Conservation (phyloP, 2,797 vertebrate species). For the Schizopygopsis malacanthus region DNA sequence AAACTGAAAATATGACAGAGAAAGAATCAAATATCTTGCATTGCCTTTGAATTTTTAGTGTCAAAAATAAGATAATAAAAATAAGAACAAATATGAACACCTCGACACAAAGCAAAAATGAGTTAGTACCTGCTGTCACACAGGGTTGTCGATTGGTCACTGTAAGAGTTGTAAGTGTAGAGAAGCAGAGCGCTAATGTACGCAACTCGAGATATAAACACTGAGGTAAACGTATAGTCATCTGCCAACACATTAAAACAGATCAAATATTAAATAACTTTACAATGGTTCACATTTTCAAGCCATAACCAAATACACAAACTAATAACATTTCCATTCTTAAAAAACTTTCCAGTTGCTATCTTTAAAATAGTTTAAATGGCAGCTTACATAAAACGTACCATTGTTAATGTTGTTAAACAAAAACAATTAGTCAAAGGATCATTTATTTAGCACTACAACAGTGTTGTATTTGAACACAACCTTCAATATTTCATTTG, state of each 20-base stretch:
- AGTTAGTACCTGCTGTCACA: slow-evolving; percentile 22
- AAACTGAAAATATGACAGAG: slow-evolving; percentile 9
- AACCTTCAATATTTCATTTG: slow-evolving; percentile 17
- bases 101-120: slow-evolving; percentile 28
- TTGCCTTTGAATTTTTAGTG: not conserved
- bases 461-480: slow-evolving; percentile 8
- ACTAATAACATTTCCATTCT: slow-evolving; percentile 30
- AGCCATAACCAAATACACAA: slow-evolving; percentile 44
- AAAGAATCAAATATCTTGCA: slow-evolving; percentile 15
- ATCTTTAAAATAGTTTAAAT: slow-evolving; percentile 20
- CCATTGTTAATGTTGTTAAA: not conserved
- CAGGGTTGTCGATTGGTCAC: slow-evolving; percentile 15
- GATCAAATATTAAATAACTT: slow-evolving; percentile 55
- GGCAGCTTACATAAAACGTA: slow-evolving; percentile 36
- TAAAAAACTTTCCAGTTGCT: slow-evolving; percentile 37
- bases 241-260: slow-evolving; percentile 51
- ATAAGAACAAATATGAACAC: slow-evolving; percentile 28
- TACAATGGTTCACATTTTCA: slow-evolving; percentile 53
- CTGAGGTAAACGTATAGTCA: slow-evolving; percentile 63
- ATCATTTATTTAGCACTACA: slow-evolving; percentile 32
- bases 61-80: too few relatives aligned
- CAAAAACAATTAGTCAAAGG: slow-evolving; percentile 10
- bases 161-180: slow-evolving; percentile 46
- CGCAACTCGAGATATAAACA: slow-evolving; percentile 58
- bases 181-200: slow-evolving; percentile 55